phyloP scores from a whole-genome alignment of 2,113 vertebrate species.

The Crotophaga sulcirostris region DNA sequence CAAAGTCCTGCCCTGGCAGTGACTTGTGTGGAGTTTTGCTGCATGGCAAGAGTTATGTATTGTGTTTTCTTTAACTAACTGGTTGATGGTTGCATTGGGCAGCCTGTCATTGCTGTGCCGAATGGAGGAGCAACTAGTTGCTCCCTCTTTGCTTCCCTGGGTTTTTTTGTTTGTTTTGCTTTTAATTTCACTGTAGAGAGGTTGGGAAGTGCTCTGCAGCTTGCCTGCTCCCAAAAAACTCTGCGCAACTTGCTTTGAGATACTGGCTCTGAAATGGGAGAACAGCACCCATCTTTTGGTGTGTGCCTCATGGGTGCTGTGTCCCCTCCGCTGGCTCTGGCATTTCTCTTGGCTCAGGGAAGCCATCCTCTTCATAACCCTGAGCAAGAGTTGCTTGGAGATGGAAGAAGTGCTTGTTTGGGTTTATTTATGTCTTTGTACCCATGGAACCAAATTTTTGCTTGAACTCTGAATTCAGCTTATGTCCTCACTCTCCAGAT shows the following conservation, averaged over 20 bases:
- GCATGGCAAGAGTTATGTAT: background rate
- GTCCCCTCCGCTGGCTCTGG: rapidly evolving
- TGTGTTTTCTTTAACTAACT: background rate
- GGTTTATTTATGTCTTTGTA: background rate
- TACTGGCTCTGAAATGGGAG: background rate
- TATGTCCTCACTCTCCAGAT: background rate
- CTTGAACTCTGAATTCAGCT: background rate
- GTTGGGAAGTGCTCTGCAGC: background rate
- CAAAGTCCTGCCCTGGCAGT: background rate
- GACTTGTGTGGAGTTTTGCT: background rate
- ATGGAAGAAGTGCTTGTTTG: background rate
- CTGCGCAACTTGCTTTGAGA: background rate
- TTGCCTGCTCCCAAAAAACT: background rate
- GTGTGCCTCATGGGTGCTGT: rapidly evolving
- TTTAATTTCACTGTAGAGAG: background rate
- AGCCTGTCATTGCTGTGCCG: background rate
- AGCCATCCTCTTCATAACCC: background rate
- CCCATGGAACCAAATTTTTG: background rate
- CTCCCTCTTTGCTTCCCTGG: background rate
- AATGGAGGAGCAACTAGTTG: background rate
- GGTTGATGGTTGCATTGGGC: background rate
- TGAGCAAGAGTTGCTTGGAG: background rate
- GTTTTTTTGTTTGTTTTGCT: background rate
- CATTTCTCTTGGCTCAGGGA: background rate
- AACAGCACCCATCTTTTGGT: background rate